These are phyloP conservation scores for Galbula dea DNA, from an alignment of 2,113 vertebrate genomes.

Conservation along the genomic window DNA sequence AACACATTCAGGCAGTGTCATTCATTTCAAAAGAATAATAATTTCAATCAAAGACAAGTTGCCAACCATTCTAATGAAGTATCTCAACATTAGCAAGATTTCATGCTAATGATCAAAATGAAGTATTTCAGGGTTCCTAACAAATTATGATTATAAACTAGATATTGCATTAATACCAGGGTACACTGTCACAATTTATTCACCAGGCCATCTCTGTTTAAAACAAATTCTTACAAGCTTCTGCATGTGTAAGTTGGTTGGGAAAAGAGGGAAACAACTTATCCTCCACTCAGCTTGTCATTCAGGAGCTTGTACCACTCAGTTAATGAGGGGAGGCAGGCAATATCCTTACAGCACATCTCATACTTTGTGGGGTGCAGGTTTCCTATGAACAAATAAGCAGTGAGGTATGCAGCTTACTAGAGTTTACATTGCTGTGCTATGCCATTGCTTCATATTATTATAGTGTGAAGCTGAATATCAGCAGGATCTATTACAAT, in stretches of 20 bases:
- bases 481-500: conserved; percentile 53
- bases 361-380: neutral
- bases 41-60: conserved; percentile 71
- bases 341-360: neutral
- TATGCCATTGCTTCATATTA: conserved; percentile 15
- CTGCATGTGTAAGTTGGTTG: neutral
- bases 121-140: conserved; percentile 61
- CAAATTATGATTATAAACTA: conserved; percentile 49
- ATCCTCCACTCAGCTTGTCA: conserved; percentile 20
- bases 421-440: neutral
- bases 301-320: neutral
- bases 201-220: conserved; percentile 42
- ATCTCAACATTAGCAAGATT: conserved; percentile 64
- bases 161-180: conserved; percentile 64
- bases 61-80: conserved; percentile 67
- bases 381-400: neutral
- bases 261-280: neutral
- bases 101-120: conserved; percentile 68
- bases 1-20: conserved; percentile 63
- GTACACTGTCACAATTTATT: conserved; percentile 61
- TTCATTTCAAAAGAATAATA: conserved; percentile 72
- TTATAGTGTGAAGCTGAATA: conserved; percentile 51
- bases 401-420: neutral
- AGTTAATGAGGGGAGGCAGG: neutral
- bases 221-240: conserved; percentile 40